These are phyloP conservation scores for Podarcis lilfordi DNA, from an alignment of 2,797 vertebrate genomes.

Conservation along the genomic window DNA sequence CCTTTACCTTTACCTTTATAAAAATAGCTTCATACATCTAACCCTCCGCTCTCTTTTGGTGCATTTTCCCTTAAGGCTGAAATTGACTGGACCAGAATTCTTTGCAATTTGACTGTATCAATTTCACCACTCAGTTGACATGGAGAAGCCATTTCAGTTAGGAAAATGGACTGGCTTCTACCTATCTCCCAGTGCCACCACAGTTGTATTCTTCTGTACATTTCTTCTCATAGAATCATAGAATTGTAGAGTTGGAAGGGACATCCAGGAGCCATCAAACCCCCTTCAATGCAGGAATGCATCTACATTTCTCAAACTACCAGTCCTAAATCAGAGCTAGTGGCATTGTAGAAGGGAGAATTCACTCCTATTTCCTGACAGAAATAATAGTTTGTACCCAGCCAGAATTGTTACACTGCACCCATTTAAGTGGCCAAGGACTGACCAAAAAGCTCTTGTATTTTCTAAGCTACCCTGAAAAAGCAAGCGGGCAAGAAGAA, in stretches of 20 bases:
- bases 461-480: conserved; percentile 76
- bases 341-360: not conserved
- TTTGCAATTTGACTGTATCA: not conserved
- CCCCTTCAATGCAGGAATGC: no score
- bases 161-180: not conserved
- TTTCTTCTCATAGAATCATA: not conserved
- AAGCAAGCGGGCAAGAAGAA: conserved; percentile 74
- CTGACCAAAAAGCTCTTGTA: conserved; percentile 70
- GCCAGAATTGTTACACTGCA: not conserved
- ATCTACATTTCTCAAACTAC: not conserved
- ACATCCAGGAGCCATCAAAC: no score
- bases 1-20: no score
- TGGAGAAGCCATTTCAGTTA: not conserved
- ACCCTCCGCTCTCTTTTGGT: not conserved
- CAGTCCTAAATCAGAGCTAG: not conserved
- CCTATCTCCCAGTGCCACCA: not conserved
- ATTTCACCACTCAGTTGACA: not conserved
- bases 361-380: not conserved
- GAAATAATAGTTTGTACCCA: not conserved
- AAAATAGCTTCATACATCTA: not conserved
- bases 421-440: conserved; percentile 51
- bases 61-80: not conserved
- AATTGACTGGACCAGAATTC: not conserved
- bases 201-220: not conserved
- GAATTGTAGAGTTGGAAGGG: no score